These are phyloP conservation scores for Apodemus speciosus DNA, from an alignment of 2,113 vertebrate species.

Conservation along the genomic window DNA sequence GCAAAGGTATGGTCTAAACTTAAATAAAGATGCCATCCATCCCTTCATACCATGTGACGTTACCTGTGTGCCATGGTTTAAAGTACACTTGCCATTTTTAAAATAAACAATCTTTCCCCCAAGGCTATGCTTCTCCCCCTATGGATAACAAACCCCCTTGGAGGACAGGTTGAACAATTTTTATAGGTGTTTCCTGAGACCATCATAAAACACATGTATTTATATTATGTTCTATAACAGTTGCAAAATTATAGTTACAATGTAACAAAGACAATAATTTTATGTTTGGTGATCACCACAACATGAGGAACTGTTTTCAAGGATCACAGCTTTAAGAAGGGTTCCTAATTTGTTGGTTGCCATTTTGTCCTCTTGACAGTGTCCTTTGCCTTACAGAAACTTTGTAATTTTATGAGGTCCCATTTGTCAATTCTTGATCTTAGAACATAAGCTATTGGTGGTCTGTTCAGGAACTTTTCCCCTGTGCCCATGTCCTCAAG, in stretches of 20 bases:
- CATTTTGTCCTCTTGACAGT: no score
- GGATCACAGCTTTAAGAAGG: neutral
- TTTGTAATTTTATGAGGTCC: no score
- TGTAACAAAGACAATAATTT: neutral
- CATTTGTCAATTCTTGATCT: no score
- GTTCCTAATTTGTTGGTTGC: no score
- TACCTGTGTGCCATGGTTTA: neutral
- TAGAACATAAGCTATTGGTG: no score
- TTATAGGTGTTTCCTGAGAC: neutral
- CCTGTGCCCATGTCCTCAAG: no score
- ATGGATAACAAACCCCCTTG: neutral
- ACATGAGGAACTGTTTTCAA: neutral
- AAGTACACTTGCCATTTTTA: neutral
- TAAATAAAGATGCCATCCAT: slow-evolving; percentile 7
- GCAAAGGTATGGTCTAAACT: neutral
- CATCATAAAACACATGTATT: neutral
- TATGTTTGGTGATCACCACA: neutral
- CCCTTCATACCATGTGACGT: neutral
- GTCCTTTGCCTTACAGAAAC: no score
- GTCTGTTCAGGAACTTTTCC: no score
- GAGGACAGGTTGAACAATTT: rapidly evolving
- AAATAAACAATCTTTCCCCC: neutral
- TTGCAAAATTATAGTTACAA: neutral
- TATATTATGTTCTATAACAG: neutral
- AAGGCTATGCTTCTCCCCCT: neutral